A percentile compares a stretch with the other conserved stretches of the same genome.
Conservation (phyloP, 2,888 invertebrate species). For the Drosophila robusta region DNA sequence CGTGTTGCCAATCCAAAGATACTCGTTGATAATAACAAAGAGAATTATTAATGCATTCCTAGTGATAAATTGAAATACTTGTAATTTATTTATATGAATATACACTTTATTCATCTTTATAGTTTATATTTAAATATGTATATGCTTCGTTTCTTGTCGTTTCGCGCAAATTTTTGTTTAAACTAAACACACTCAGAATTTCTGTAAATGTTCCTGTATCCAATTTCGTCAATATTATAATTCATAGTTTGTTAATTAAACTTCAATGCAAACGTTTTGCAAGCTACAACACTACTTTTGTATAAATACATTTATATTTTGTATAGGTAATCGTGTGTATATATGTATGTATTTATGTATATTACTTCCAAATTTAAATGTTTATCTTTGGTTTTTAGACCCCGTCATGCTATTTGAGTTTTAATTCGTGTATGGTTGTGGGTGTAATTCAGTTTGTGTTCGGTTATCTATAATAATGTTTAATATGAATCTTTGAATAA, state of each 20-base stretch:
- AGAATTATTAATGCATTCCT: constrained; percentile 24
- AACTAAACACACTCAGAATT: constrained; percentile 78
- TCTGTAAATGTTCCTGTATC: constrained; percentile 81
- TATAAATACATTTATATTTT: constrained; percentile 57
- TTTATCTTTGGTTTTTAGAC: constrained; percentile 71
- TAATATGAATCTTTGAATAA: constrained; percentile 66
- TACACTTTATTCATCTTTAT: constrained; percentile 72
- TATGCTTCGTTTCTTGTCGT: constrained; percentile 67
- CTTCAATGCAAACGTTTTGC: constrained; percentile 60
- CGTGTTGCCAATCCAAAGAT: constrained; percentile 97
- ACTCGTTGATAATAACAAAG: constrained; percentile 86
- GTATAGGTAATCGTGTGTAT: constrained; percentile 66
- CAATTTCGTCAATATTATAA: constrained; percentile 73
- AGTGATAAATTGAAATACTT: constrained; percentile 31
- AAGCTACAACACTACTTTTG: constrained; percentile 74
- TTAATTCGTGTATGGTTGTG: constrained; percentile 18
- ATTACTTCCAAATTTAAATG: constrained; percentile 62
- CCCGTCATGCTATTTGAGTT: constrained; percentile 29
- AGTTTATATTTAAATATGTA: constrained; percentile 57
- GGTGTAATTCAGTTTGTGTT: constrained; percentile 45
- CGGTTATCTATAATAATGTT: constrained; percentile 47
- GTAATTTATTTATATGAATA: constrained; percentile 68
- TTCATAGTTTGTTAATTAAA: constrained; percentile 46
- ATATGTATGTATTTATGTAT: constrained; percentile 37
- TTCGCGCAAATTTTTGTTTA: constrained; percentile 58